Conservation (phyloP, 1,140 invertebrate genomes). For the Zaprionus davidi region DNA sequence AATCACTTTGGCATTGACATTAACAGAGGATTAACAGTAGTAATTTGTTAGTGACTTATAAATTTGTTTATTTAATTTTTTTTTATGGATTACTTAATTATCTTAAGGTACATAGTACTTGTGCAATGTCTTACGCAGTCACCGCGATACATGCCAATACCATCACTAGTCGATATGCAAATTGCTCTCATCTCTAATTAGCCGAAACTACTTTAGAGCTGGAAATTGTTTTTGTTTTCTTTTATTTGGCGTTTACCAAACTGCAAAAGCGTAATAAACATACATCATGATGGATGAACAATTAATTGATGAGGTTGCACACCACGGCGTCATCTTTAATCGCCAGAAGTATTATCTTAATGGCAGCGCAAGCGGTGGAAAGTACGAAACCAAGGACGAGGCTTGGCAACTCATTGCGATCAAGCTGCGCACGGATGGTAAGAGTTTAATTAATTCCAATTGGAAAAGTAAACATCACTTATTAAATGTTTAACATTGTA, state of each 20-base stretch:
- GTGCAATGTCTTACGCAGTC: background rate
- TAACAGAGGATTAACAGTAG: no score
- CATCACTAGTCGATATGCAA: conserved; percentile 13
- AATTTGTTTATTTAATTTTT: background rate
- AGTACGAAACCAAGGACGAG: conserved; percentile 83
- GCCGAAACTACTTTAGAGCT: conserved; percentile 38
- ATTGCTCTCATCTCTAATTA: conserved; percentile 26
- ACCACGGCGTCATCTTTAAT: conserved; percentile 82
- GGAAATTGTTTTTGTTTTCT: conserved; percentile 25
- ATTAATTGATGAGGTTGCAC: conserved; percentile 80
- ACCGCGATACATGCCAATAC: background rate
- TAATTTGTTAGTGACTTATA: no score
- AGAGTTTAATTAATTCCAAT: conserved; percentile 44
- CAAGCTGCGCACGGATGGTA: conserved; percentile 79
- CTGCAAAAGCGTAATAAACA: conserved; percentile 26
- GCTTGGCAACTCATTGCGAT: conserved; percentile 79
- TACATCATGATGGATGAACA: conserved; percentile 83
- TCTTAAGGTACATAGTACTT: background rate
- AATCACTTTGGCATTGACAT: no score
- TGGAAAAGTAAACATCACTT: conserved; percentile 15
- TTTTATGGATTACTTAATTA: background rate
- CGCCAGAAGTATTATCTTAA: conserved; percentile 82
- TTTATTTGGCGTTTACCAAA: conserved; percentile 9
- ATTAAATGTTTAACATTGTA: background rate
- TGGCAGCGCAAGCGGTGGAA: conserved; percentile 67